Conservation (phyloP, 2,888 invertebrate genomes). For the Dolichomitus sp. region DNA sequence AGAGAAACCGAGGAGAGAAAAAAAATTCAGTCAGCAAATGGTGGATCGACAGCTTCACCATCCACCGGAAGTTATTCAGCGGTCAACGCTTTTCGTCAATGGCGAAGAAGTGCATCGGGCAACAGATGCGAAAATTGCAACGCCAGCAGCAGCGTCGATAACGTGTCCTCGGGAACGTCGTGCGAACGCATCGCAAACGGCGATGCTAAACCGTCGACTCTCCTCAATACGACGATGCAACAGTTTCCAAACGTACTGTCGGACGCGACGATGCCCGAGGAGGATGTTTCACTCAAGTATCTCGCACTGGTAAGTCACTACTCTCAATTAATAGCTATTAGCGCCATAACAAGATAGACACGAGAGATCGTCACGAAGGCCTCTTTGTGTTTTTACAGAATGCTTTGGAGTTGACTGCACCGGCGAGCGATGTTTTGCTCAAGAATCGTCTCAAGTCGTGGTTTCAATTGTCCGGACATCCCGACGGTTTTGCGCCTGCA, state of each 20-base stretch:
- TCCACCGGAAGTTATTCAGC: conserved; percentile 71
- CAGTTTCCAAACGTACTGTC: conserved; percentile 81
- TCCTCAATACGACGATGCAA: conserved; percentile 74
- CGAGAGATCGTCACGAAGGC: background rate
- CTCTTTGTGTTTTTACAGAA: conserved; percentile 88
- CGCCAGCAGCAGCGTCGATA: conserved; percentile 10
- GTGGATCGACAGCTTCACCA: background rate
- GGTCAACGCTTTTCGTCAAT: conserved; percentile 79
- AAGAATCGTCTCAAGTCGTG: conserved; percentile 90
- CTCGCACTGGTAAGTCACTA: conserved; percentile 82
- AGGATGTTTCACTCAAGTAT: conserved; percentile 82
- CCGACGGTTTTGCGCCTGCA: conserved; percentile 96
- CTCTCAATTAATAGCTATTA: conserved; percentile 12
- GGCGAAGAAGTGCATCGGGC: conserved; percentile 78
- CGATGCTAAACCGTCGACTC: conserved; percentile 45
- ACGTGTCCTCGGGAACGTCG: background rate
- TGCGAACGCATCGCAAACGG: conserved; percentile 10
- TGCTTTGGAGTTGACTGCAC: conserved; percentile 96
- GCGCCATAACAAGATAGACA: too few species aligned
- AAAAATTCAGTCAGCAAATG: conserved; percentile 1
- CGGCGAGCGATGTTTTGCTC: conserved; percentile 95
- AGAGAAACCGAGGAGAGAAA: conserved; percentile 22
- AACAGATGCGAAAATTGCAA: conserved; percentile 67
- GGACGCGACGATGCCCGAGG: conserved; percentile 81
- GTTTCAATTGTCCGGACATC: conserved; percentile 98